A percentile compares a stretch with the other conserved stretches of the same genome.
Conservation (phyloP, 2,888 invertebrate species). For the Pristionchus japonicus region DNA sequence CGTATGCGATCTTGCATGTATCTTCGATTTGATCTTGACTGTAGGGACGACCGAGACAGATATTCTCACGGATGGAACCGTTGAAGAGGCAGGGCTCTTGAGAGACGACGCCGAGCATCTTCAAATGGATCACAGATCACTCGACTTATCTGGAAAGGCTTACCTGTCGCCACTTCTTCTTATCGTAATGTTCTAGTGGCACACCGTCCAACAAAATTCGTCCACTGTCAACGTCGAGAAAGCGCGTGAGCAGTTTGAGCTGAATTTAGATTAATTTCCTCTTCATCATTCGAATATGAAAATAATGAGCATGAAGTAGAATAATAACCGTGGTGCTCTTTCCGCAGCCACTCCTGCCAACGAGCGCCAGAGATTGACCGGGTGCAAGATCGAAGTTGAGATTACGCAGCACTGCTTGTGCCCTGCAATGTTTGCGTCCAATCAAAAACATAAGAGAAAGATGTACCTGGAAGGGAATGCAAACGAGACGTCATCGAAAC, state of each 20-base stretch:
- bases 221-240: background rate
- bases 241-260: background rate
- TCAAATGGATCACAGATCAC: too few species aligned
- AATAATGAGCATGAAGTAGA: background rate
- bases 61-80: slow-evolving; percentile 28
- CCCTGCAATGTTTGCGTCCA: background rate
- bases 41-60: background rate
- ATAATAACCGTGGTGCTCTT: slow-evolving; percentile 28
- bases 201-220: background rate
- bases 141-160: background rate
- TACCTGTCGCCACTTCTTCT: background rate
- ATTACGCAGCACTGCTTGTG: background rate
- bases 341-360: slow-evolving; percentile 31
- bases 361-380: background rate
- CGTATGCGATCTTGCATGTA: background rate
- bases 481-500: background rate
- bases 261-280: background rate
- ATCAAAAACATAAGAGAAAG: too few species aligned
- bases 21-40: background rate
- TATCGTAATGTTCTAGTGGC: background rate
- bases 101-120: slow-evolving; percentile 32
- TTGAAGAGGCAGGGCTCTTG: slow-evolving; percentile 22
- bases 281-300: too few species aligned
- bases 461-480: background rate
- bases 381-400: background rate